Conservation (phyloP, 2,797 vertebrate species). For the Myripristis jacobus region DNA sequence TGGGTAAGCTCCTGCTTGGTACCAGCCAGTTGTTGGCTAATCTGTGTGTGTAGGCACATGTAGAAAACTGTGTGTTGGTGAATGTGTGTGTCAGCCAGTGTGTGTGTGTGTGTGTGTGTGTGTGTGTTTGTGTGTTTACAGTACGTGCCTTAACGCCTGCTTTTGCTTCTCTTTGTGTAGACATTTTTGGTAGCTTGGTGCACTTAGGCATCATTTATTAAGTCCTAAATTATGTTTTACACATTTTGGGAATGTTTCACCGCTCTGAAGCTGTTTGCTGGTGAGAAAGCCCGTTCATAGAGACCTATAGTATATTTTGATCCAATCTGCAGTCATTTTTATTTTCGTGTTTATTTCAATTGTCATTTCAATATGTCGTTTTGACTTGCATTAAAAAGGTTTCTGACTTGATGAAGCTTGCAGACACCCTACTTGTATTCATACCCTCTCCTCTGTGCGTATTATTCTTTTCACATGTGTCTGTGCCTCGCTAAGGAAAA, state of each 20-base stretch:
- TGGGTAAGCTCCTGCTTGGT: background rate
- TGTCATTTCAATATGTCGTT: background rate
- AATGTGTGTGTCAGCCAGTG: background rate
- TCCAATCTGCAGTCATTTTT: too few relatives aligned
- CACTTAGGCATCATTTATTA: too few relatives aligned
- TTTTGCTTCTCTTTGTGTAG: background rate
- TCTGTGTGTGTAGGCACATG: constrained; percentile 12
- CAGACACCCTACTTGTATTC: background rate
- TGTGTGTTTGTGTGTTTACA: too few relatives aligned
- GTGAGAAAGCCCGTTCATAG: too few relatives aligned
- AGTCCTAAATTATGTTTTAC: too few relatives aligned
- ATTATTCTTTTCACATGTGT: background rate
- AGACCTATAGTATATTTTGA: too few relatives aligned
- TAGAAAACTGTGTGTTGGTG: background rate
- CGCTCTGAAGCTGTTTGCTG: too few relatives aligned
- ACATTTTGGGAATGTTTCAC: too few relatives aligned
- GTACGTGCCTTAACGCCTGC: background rate
- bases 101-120: background rate
- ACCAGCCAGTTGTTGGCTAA: background rate
- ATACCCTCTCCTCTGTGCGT: background rate
- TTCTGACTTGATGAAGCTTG: background rate
- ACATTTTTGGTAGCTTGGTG: too few relatives aligned
- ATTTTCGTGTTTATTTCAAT: too few relatives aligned
- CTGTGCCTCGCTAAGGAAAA: background rate
- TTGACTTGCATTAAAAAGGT: background rate